Base-by-base conservation (phyloP, 2,888 invertebrate genomes). In the Callinectes sapidus region DNA sequence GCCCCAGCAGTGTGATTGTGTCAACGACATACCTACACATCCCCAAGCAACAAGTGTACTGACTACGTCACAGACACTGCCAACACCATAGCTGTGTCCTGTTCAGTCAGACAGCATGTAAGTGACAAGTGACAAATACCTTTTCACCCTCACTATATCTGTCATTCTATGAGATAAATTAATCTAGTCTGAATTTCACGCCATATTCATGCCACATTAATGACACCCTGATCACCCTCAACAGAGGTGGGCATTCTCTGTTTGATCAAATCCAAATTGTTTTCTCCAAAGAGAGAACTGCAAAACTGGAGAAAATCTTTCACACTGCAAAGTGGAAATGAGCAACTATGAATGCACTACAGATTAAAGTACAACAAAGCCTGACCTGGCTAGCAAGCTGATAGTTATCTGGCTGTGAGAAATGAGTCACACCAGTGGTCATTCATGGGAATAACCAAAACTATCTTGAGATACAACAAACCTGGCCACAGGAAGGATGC, bases 1-100 rank as follows among this genome's bases (percentile, higher is more conserved):
- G 35, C 81, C 81, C 81, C 81, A 81, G 35, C 81, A 23, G 18
- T 81, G 77, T 81, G 81, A 81, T 77, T n/a, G 35, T 81, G 81
- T 81, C 35, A 35, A 81, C 32, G 16, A 32, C 18, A 16, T 16
- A 2, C 81, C 81, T 81, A 81, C 81, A 81, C 32, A 16, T 35
- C 81, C 81, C 87, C 28, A 54, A 48, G 28, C 18, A 48, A 39
- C 87, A 87, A 87, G n/a, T 32, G 35, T 42, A 18, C 18, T 55
- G 87, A 87, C 71, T 61, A 61, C 23, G 61, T 61, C 28, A 77
- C 71, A 77, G 28, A n/a, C 71, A 77, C 71, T 81, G 81, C 35
- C 32, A 81, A 81, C 81, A 81, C 5, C 81, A 16, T 23, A 61
- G 61, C 61, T 23, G 6, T 61, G 61, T 61, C 61, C 61, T 61